A percentile compares a stretch with the other conserved stretches of the same genome.
phyloP scores from a whole-genome alignment of 2,797 vertebrate genomes.

The Mionectes olivaceus region DNA sequence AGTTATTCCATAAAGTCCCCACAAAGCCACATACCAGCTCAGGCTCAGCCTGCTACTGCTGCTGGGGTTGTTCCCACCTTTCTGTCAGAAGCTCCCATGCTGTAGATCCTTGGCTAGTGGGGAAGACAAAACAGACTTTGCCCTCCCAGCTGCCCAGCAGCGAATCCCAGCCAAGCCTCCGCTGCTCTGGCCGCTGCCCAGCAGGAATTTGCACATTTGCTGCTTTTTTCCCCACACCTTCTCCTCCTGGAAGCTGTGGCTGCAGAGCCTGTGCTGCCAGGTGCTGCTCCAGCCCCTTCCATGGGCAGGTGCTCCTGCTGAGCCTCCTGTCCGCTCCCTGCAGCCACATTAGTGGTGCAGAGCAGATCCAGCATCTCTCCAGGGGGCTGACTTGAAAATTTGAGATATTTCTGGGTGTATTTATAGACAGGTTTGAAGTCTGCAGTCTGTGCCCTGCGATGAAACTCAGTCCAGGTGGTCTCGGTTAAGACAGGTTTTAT shows the following conservation, averaged over 20 bases:
- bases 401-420: neutral
- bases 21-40: accelerated
- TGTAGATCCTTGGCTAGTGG: accelerated
- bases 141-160: accelerated
- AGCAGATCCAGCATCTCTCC: accelerated
- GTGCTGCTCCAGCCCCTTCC: neutral
- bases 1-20: accelerated
- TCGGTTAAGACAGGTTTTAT: neutral
- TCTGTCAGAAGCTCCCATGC: accelerated
- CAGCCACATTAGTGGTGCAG: accelerated
- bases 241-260: neutral
- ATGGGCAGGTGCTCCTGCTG: neutral
- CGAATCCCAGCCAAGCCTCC: neutral
- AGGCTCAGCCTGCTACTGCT: accelerated
- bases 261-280: neutral
- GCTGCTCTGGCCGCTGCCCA: neutral
- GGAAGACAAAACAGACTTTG: neutral
- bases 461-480: neutral
- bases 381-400: accelerated
- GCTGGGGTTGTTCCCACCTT: neutral
- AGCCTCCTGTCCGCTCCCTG: neutral
- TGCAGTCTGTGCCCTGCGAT: neutral
- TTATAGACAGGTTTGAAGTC: neutral
- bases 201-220: neutral
- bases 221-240: neutral